Evolutionary conservation across 1,140 invertebrate genomes (phyloP).

Genomic region (Oncopodura yosiiana): DNA sequence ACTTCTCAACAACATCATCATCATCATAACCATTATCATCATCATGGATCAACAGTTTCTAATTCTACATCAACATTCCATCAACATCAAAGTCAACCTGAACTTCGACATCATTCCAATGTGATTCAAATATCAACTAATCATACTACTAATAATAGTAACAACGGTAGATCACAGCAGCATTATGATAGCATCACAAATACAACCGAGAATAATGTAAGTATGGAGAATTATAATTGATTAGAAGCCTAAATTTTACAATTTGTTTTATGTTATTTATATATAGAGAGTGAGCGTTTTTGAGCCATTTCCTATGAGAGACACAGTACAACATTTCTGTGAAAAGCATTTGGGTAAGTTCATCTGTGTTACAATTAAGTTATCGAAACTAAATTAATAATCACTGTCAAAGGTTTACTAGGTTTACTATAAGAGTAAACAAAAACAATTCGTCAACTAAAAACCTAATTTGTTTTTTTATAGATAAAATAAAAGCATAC

Average conservation of each 20-base stretch:
- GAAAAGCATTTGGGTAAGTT: constrained; percentile 86
- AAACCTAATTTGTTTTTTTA: too few species aligned
- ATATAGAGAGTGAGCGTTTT: constrained; percentile 68
- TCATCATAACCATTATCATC: too few species aligned
- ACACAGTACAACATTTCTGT: constrained; percentile 87
- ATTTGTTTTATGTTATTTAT: constrained; percentile 11
- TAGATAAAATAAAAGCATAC: constrained; percentile 79
- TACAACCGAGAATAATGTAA: constrained; percentile 3
- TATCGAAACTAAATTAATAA: too few species aligned
- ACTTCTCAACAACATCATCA: constrained; percentile 2
- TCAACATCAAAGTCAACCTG: constrained; percentile 21
- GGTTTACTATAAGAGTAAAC: too few species aligned
- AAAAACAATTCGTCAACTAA: too few species aligned
- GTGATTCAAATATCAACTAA: not conserved
- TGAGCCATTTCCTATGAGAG: constrained; percentile 74
- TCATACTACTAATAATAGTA: not conserved
- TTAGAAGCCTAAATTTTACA: not conserved
- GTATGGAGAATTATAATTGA: not conserved
- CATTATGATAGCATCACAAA: constrained; percentile 5
- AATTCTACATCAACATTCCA: not conserved
- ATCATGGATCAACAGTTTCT: not conserved
- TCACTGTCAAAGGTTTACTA: too few species aligned
- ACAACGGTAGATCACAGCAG: not conserved
- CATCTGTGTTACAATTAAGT: too few species aligned
- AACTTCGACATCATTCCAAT: constrained; percentile 5